Conservation (phyloP, 2,797 vertebrate genomes). For the Phoebastria nigripes region DNA sequence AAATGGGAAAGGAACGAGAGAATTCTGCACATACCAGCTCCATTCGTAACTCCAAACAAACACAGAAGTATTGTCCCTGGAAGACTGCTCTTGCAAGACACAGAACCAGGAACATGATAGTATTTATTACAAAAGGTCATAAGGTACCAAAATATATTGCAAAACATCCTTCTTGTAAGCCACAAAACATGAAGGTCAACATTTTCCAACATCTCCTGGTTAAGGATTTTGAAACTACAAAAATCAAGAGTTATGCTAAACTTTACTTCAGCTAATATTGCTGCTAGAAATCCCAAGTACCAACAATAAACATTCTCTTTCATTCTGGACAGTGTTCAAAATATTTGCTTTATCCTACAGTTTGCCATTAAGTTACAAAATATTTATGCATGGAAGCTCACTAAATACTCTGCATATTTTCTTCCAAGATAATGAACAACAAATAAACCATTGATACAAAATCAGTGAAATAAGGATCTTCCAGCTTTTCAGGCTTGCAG, state of each 20-base stretch:
- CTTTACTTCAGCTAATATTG: slow-evolving; percentile 19
- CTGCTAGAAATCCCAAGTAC: slow-evolving; percentile 30
- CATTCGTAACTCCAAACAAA: slow-evolving; percentile 59
- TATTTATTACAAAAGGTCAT: slow-evolving; percentile 64
- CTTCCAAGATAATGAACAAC: background rate
- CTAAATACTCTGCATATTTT: background rate
- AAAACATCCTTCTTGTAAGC: slow-evolving; percentile 38
- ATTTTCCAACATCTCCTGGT: slow-evolving; percentile 38
- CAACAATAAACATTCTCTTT: slow-evolving; percentile 19
- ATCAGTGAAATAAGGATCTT: background rate
- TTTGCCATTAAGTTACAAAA: slow-evolving; percentile 54
- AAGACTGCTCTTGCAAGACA: slow-evolving; percentile 62
- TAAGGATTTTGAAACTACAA: slow-evolving; percentile 49
- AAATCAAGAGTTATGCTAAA: slow-evolving; percentile 31
- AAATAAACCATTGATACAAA: background rate
- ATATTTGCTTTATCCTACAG: slow-evolving; percentile 31
- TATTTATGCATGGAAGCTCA: background rate
- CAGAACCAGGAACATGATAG: slow-evolving; percentile 49
- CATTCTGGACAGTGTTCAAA: slow-evolving; percentile 5
- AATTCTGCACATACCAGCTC: slow-evolving; percentile 64
- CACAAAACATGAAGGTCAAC: slow-evolving; percentile 54
- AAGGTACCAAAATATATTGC: slow-evolving; percentile 58
- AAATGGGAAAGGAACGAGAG: slow-evolving; percentile 55
- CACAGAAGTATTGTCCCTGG: slow-evolving; percentile 44
- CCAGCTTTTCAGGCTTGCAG: background rate